Base-by-base conservation (phyloP, 2,113 vertebrate genomes). In the Dinomys branickii region DNA sequence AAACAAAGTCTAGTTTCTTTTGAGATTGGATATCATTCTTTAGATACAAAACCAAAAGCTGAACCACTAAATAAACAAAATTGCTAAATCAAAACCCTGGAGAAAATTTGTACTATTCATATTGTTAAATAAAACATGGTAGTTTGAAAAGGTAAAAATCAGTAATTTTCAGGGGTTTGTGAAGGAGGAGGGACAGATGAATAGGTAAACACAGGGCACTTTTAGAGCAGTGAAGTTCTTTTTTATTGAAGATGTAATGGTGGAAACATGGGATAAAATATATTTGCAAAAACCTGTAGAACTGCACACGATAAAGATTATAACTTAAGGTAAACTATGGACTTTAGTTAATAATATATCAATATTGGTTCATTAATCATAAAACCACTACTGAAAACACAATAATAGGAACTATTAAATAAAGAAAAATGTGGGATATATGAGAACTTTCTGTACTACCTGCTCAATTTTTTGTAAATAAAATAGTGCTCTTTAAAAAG, bases 51-150 rank as follows among this genome's bases (percentile, higher is more conserved):
- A 63, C n/a, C 17, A 35, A 92, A 90, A 77, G 4, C 38, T 41
- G 35, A 85, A 28, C 47, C 17, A 75, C 82, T 67, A 92, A 86
- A 94, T 61, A 92, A 83, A 71, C 59, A 71, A 86, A 86, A 77
- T 81, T 41, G 50, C 24, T 94, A 92, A 96, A 4, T 59, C 47
- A 16, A 35, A 89, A 90, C 7, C 26, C 26, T 75, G 12, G 35
- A 65, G 47, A 77, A 65, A 30, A 5, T 85, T 67, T 75, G 22
- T 73, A 26, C 4, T 28, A 87, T 63, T 58, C 3, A 28, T 83
- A 73, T 50, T 80, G 20, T 16, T 56, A 88, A 69, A 59, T 35
- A 24, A 95, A 88, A 56, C 24, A 78, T 54, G 20, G 8, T 41
- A 78, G 44, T 73, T n/a, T 22, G 35, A 80, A 84, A 88, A 94